Evolutionary conservation across 2,797 vertebrate species (phyloP).

Genomic region (Enteromius thamalakanensis): DNA sequence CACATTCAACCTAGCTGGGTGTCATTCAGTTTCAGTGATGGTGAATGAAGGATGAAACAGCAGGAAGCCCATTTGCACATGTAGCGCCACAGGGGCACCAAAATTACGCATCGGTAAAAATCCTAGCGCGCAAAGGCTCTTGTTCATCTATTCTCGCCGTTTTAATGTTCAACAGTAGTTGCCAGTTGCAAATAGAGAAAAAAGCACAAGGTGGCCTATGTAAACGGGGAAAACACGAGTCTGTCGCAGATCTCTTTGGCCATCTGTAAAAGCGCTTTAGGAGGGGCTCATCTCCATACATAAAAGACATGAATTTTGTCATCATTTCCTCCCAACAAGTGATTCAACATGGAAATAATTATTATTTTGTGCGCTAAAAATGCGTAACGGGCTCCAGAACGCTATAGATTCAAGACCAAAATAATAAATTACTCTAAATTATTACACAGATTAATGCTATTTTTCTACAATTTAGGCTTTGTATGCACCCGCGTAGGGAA

Average conservation of each 20-base stretch:
- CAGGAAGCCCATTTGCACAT: conserved; percentile 73
- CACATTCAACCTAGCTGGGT: conserved; percentile 49
- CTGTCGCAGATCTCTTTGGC: conserved; percentile 38
- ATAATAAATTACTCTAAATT: conserved; percentile 30
- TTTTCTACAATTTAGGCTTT: neutral
- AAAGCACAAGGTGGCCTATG: conserved; percentile 30
- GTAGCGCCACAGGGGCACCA: conserved; percentile 56
- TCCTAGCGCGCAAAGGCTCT: conserved; percentile 36
- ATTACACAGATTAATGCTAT: neutral
- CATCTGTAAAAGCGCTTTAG: conserved; percentile 50
- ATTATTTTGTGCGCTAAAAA: neutral
- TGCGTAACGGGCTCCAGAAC: neutral
- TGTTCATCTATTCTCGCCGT: conserved; percentile 30
- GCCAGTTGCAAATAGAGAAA: conserved; percentile 25
- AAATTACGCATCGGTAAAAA: conserved; percentile 40
- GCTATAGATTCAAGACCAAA: neutral
- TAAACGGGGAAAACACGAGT: conserved; percentile 35
- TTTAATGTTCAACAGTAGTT: conserved; percentile 14
- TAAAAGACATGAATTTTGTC: conserved; percentile 26
- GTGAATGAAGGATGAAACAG: conserved; percentile 66
- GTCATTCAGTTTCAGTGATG: conserved; percentile 52
- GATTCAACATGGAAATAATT: neutral
- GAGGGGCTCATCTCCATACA: conserved; percentile 47
- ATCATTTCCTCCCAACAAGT: conserved; percentile 47
- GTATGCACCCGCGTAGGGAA: neutral